These are phyloP conservation scores for Engystomops pustulosus DNA, from an alignment of 2,113 vertebrate species.

Conservation along the genomic window DNA sequence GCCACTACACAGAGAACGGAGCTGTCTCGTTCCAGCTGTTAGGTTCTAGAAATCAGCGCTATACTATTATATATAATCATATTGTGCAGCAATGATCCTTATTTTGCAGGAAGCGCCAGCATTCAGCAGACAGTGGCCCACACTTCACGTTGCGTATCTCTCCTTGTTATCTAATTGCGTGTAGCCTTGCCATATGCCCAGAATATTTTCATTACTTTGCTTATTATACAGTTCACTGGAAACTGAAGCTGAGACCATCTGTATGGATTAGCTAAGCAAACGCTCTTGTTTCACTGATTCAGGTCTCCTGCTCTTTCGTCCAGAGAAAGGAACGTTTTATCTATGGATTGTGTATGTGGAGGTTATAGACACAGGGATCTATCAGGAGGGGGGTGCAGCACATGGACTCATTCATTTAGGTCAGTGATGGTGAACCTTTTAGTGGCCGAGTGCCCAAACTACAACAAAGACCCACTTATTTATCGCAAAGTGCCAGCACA, in stretches of 20 bases:
- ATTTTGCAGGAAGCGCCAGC: neutral
- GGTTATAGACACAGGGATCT: neutral
- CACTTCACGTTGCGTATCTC: neutral
- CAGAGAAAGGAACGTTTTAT: neutral
- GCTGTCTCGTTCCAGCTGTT: too few relatives aligned
- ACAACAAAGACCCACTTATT: too few relatives aligned
- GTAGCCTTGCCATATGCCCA: conserved; percentile 23
- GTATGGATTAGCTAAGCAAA: conserved; percentile 29
- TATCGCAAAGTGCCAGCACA: too few relatives aligned
- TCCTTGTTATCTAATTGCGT: conserved; percentile 34
- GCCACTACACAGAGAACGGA: too few relatives aligned
- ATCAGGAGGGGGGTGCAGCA: neutral
- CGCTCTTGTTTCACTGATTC: neutral
- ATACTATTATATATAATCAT: too few relatives aligned
- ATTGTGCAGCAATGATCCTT: too few relatives aligned
- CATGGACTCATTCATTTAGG: neutral
- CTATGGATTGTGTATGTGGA: neutral
- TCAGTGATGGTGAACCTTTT: too few relatives aligned
- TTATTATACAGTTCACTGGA: conserved; percentile 15
- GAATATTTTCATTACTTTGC: conserved; percentile 13
- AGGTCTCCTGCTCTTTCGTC: neutral
- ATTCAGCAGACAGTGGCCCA: conserved; percentile 21
- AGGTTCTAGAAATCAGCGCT: too few relatives aligned
- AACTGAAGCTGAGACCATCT: conserved; percentile 24
- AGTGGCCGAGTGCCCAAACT: too few relatives aligned